Evolutionary conservation across 2,797 vertebrate species (phyloP).

Genomic region (Glossophaga mutica): DNA sequence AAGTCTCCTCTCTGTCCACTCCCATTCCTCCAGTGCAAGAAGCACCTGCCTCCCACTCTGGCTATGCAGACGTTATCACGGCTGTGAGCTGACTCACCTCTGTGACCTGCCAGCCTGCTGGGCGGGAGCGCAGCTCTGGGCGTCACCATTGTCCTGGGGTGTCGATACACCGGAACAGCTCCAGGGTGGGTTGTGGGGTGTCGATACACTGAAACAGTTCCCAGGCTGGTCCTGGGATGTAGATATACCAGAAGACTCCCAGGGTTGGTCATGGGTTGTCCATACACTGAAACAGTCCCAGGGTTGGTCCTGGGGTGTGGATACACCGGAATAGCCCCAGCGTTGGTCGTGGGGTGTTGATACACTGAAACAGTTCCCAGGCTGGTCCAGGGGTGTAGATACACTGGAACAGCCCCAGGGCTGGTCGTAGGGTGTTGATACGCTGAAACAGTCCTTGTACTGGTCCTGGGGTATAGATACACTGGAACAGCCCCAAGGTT

Average conservation of each 20-base stretch:
- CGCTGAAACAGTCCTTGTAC: neutral
- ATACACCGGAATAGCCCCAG: neutral
- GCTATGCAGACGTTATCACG: conserved; percentile 45
- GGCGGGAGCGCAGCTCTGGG: conserved; percentile 50
- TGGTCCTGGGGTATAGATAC: neutral
- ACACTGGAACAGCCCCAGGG: neutral
- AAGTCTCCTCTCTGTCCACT: conserved; percentile 32
- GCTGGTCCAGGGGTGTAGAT: neutral
- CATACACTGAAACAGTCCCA: neutral
- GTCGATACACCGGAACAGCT: neutral
- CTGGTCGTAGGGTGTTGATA: neutral
- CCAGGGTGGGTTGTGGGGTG: neutral
- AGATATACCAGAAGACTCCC: neutral
- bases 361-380: neutral
- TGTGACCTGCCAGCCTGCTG: conserved; percentile 8
- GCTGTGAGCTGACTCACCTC: conserved; percentile 48
- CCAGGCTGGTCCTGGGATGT: neutral
- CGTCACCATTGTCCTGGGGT: neutral
- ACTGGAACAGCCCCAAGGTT: neutral
- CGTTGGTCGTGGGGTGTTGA: neutral
- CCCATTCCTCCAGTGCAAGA: neutral
- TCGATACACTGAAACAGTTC: neutral
- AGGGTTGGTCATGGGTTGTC: neutral
- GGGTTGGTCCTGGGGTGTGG: neutral
- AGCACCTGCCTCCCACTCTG: conserved; percentile 12